phyloP scores from a whole-genome alignment of 1,140 invertebrate species.

The Neodiprion pinetum region DNA sequence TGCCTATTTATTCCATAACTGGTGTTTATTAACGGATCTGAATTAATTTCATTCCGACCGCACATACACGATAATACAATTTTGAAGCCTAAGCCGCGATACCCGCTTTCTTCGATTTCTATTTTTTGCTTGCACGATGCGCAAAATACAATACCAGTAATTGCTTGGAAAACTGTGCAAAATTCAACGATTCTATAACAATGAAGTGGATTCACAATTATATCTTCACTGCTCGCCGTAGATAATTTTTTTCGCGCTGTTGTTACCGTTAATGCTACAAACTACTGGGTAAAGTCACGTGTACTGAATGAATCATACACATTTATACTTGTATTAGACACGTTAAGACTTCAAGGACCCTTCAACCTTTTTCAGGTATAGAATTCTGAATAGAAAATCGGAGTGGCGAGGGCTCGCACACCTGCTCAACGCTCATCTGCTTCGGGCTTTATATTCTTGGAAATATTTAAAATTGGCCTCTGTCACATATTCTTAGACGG shows the following conservation, averaged over 20 bases:
- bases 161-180: conserved; percentile 20
- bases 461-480: too few relatives aligned
- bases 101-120: conserved; percentile 24
- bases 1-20: conserved; percentile 30
- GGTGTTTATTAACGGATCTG: conserved; percentile 28
- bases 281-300: too few relatives aligned
- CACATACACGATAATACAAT: conserved; percentile 22
- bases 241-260: conserved; percentile 25
- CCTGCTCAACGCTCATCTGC: too few relatives aligned
- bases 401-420: too few relatives aligned
- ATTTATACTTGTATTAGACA: too few relatives aligned
- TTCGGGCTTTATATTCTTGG: too few relatives aligned
- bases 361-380: too few relatives aligned
- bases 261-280: conserved; percentile 10
- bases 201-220: conserved; percentile 22
- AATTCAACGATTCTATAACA: conserved; percentile 32
- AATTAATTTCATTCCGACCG: conserved; percentile 26
- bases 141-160: conserved; percentile 29
- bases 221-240: conserved; percentile 19
- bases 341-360: too few relatives aligned
- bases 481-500: too few relatives aligned
- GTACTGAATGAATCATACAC: too few relatives aligned
- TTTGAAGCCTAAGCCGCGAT: conserved; percentile 31
- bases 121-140: conserved; percentile 24
- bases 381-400: too few relatives aligned